Percentiles rank a stretch among this genome's conserved stretches.
These are phyloP conservation scores for Acrossocheilus wenchowensis DNA, from an alignment of 2,797 vertebrate genomes.

Conservation along the genomic window DNA sequence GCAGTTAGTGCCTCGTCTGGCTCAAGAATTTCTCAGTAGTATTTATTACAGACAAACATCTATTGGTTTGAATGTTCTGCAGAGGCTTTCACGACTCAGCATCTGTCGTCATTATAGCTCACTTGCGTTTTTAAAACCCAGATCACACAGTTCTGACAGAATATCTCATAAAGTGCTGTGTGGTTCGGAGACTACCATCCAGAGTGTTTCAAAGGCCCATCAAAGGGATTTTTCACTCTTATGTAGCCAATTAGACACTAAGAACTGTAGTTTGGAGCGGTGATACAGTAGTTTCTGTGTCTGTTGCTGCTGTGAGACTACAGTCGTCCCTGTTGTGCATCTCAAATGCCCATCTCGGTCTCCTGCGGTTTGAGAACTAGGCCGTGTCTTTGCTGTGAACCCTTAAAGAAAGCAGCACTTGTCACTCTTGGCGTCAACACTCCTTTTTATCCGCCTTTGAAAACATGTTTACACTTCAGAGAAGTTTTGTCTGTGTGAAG, in stretches of 20 bases:
- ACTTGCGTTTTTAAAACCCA: conserved; percentile 1
- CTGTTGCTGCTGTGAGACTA: conserved; percentile 35
- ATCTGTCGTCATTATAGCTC: conserved; percentile 13
- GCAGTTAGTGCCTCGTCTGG: not conserved
- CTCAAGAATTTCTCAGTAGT: not conserved
- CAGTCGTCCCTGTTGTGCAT: conserved; percentile 51
- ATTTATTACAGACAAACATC: conserved; percentile 12
- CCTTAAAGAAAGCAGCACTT: conserved; percentile 54
- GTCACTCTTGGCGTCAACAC: conserved; percentile 56
- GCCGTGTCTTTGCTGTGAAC: conserved; percentile 63
- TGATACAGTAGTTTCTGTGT: conserved; percentile 23
- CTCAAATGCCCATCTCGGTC: conserved; percentile 49
- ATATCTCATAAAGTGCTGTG: conserved; percentile 35
- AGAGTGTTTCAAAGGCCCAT: conserved; percentile 27
- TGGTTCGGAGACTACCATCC: conserved; percentile 24
- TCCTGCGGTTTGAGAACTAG: conserved; percentile 61
- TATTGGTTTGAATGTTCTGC: not conserved
- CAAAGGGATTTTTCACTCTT: conserved; percentile 29
- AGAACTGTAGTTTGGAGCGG: conserved; percentile 30
- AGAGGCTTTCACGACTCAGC: not conserved
- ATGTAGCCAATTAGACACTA: conserved; percentile 46
- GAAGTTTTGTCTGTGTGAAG: conserved; percentile 54
- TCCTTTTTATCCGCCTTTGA: conserved; percentile 58
- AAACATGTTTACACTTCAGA: conserved; percentile 60
- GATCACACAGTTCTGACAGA: conserved; percentile 39